Evolutionary conservation across 2,797 vertebrate species (phyloP).

Genomic region (Arrhamphus sclerolepis): DNA sequence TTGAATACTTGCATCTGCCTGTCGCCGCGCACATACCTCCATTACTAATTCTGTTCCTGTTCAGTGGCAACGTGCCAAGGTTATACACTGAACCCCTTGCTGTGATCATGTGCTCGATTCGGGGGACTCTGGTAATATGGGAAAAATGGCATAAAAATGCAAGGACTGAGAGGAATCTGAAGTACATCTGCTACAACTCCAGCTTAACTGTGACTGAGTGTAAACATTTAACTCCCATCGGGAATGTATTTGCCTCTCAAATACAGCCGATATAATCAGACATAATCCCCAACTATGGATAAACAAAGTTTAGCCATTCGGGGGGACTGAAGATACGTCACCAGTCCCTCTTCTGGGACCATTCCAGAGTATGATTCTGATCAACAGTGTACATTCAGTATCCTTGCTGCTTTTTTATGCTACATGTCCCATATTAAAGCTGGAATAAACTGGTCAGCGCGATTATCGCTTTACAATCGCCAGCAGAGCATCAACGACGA

Average conservation of each 20-base stretch:
- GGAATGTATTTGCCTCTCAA: conserved; percentile 47
- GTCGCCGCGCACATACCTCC: conserved; percentile 54
- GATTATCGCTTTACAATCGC: conserved; percentile 36
- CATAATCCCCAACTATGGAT: conserved; percentile 50
- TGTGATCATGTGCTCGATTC: conserved; percentile 61
- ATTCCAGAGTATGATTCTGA: too few relatives aligned
- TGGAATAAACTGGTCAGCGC: conserved; percentile 72
- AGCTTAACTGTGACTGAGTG: conserved; percentile 27
- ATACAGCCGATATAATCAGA: conserved; percentile 40
- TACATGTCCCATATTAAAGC: conserved; percentile 77
- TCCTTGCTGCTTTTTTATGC: conserved; percentile 62
- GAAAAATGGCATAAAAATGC: conserved; percentile 73
- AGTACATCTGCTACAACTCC: conserved; percentile 13
- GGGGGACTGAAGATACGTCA: conserved; percentile 28
- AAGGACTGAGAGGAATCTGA: conserved; percentile 53
- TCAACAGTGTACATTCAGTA: background rate
- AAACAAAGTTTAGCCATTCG: conserved; percentile 47
- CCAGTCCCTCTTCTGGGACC: conserved; percentile 28
- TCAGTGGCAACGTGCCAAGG: conserved; percentile 54
- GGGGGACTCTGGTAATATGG: conserved; percentile 77
- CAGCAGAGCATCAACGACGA: conserved; percentile 31
- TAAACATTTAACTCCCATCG: conserved; percentile 49
- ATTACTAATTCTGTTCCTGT: conserved; percentile 60
- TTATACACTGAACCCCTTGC: conserved; percentile 45
- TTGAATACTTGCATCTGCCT: conserved; percentile 64